Conservation (phyloP, 2,797 vertebrate genomes). For the Bucorvus abyssinicus region DNA sequence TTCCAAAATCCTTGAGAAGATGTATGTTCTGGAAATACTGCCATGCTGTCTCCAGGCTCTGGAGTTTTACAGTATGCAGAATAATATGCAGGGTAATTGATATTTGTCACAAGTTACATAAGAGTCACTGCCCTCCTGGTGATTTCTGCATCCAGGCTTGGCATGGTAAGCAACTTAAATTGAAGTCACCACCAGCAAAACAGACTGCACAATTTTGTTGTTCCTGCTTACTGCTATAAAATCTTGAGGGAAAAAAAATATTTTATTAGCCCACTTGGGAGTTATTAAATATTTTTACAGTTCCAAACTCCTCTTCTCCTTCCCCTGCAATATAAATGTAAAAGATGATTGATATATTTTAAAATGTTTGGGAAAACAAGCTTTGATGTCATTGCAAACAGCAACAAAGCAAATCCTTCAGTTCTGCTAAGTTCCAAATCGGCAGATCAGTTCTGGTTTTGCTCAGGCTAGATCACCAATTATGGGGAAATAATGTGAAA, state of each 20-base stretch:
- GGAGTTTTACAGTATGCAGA: neutral
- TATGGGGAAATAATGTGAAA: slow-evolving; percentile 38
- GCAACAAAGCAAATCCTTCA: neutral
- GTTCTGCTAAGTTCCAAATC: neutral
- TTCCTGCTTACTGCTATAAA: neutral
- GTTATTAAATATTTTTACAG: neutral
- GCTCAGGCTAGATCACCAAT: neutral
- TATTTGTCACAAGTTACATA: neutral
- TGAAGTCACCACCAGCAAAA: neutral
- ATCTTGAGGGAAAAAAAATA: neutral
- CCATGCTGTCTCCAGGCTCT: neutral
- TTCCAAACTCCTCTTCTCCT: neutral
- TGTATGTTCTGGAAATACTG: neutral
- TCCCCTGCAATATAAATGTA: neutral
- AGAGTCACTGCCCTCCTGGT: neutral
- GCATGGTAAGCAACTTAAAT: neutral
- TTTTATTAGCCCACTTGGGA: neutral
- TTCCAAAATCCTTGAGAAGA: neutral
- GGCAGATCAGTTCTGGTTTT: neutral
- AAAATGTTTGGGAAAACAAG: neutral
- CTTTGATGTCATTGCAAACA: neutral
- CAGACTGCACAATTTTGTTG: neutral
- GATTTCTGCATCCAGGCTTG: neutral
- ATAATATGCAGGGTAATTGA: neutral
- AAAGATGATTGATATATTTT: neutral